Conservation (phyloP, 2,797 vertebrate genomes). For the Gymnodraco acuticeps region DNA sequence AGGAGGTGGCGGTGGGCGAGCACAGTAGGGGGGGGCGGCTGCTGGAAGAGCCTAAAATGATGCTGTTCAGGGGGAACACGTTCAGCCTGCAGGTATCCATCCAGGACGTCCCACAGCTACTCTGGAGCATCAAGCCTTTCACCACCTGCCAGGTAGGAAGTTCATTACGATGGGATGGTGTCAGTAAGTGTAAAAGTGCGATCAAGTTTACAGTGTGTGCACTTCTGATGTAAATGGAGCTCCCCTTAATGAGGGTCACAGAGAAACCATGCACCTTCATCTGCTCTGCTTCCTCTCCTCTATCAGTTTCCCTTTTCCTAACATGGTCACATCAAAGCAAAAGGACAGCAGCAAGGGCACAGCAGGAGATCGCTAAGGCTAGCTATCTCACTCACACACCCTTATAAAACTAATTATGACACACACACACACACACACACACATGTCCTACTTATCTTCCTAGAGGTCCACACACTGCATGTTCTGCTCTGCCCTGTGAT, state of each 20-base stretch:
- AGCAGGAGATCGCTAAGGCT: slow-evolving; percentile 62
- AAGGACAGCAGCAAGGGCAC: slow-evolving; percentile 73
- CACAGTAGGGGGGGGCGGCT: slow-evolving; percentile 90
- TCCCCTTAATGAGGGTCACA: neutral
- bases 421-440: slow-evolving; percentile 40
- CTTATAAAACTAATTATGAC: slow-evolving; percentile 76
- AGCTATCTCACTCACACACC: slow-evolving; percentile 60
- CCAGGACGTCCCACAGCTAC: slow-evolving; percentile 94
- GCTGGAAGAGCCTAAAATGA: slow-evolving; percentile 94
- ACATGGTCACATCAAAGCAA: slow-evolving; percentile 71
- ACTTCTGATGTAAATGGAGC: slow-evolving; percentile 1
- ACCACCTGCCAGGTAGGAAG: slow-evolving; percentile 93
- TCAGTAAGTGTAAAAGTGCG: neutral
- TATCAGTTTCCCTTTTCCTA: slow-evolving; percentile 21
- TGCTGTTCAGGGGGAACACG: slow-evolving; percentile 93
- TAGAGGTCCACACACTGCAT: slow-evolving; percentile 67
- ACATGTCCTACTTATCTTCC: slow-evolving; percentile 60
- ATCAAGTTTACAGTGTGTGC: neutral
- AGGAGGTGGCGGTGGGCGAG: slow-evolving; percentile 79
- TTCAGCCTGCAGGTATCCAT: slow-evolving; percentile 97
- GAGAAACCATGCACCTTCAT: slow-evolving; percentile 39
- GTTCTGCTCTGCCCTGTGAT: slow-evolving; percentile 74
- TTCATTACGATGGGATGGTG: neutral
- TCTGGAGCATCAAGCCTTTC: slow-evolving; percentile 99
- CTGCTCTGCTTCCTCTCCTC: slow-evolving; percentile 26